phyloP scores from a whole-genome alignment of 2,888 invertebrate species.

The Auanema freiburgensis region DNA sequence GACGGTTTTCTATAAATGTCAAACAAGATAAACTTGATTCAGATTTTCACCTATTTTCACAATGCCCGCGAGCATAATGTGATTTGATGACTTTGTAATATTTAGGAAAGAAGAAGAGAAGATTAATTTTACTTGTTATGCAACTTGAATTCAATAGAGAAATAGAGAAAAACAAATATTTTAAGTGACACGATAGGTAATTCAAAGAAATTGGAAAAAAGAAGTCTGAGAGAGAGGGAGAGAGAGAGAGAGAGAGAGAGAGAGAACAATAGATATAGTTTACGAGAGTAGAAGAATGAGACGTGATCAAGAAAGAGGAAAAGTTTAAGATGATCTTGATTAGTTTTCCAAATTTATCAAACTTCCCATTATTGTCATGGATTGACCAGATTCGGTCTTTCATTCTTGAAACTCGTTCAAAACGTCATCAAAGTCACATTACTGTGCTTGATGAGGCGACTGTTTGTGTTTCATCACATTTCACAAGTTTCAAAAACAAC shows the following conservation, averaged over 20 bases:
- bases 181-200: neutral
- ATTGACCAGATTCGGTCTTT: too few relatives aligned
- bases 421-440: too few relatives aligned
- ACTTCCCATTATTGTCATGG: too few relatives aligned
- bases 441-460: too few relatives aligned
- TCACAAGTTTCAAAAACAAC: too few relatives aligned
- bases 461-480: too few relatives aligned
- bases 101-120: neutral
- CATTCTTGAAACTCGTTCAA: too few relatives aligned
- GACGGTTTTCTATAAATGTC: too few relatives aligned
- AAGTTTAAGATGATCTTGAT: neutral
- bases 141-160: neutral
- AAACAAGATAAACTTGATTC: too few relatives aligned
- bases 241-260: slow-evolving; percentile 6
- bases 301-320: neutral
- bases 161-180: slow-evolving; percentile 1
- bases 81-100: neutral
- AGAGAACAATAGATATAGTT: slow-evolving; percentile 12
- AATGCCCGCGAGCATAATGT: neutral
- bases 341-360: too few relatives aligned
- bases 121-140: neutral
- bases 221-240: slow-evolving; percentile 6
- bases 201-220: neutral
- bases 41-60: too few relatives aligned
- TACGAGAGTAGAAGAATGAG: slow-evolving; percentile 12